Conservation (phyloP, 2,797 vertebrate species). For the Spondyliosoma cantharus region DNA sequence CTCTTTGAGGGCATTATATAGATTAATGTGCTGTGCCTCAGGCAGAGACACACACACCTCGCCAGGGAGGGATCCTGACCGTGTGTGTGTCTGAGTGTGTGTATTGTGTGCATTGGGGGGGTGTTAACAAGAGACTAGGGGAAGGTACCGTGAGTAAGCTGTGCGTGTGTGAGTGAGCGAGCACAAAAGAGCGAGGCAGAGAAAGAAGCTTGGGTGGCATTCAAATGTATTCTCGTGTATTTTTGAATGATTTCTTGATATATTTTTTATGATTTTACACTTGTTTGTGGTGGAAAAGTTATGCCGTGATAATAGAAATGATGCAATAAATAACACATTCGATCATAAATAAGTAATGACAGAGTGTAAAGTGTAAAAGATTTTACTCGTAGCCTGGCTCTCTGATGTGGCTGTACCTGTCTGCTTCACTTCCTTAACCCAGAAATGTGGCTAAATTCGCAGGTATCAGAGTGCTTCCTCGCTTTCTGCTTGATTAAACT, state of each 20-base stretch:
- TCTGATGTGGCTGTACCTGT: slow-evolving; percentile 17
- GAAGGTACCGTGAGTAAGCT: slow-evolving; percentile 49
- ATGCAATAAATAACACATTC: slow-evolving; percentile 34
- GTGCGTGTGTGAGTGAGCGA: slow-evolving; percentile 6
- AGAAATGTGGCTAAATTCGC: slow-evolving; percentile 20
- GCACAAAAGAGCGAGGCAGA: not conserved
- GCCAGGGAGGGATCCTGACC: slow-evolving; percentile 79
- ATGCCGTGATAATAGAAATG: slow-evolving; percentile 29
- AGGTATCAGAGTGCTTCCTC: slow-evolving; percentile 10
- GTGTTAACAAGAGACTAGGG: slow-evolving; percentile 63
- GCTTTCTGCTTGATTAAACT: slow-evolving; percentile 37
- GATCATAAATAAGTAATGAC: slow-evolving; percentile 38
- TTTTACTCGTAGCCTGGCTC: not conserved
- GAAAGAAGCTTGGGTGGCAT: slow-evolving; percentile 20
- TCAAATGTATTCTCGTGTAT: slow-evolving; percentile 19
- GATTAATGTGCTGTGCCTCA: slow-evolving; percentile 86
- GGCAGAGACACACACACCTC: slow-evolving; percentile 78
- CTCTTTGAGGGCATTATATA: slow-evolving; percentile 89
- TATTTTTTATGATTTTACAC: slow-evolving; percentile 20
- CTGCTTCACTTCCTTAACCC: slow-evolving; percentile 12
- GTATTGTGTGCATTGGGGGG: slow-evolving; percentile 28
- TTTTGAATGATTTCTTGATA: slow-evolving; percentile 32
- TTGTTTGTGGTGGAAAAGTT: slow-evolving; percentile 34
- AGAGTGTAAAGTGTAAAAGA: slow-evolving; percentile 6
- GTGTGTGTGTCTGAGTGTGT: slow-evolving; percentile 47